Conservation (phyloP, 2,888 invertebrate genomes). For the Ectobius pallidus region DNA sequence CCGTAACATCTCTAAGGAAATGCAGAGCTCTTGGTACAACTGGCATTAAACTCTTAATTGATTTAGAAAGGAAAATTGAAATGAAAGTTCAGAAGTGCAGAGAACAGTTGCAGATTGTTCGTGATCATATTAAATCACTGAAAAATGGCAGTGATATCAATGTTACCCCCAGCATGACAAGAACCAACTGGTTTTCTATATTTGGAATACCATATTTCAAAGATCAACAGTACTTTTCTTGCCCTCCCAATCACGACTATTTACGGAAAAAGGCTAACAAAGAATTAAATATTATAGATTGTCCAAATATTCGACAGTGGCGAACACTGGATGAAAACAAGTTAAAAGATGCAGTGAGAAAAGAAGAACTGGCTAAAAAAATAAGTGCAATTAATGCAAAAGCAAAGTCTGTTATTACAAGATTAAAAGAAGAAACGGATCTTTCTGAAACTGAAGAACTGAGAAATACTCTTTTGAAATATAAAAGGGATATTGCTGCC, state of each 20-base stretch:
- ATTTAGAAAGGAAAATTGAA: neutral
- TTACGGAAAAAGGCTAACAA: neutral
- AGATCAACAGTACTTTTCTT: neutral
- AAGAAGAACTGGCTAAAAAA: neutral
- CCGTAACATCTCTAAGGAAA: neutral
- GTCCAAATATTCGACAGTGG: neutral
- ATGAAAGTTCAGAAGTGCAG: neutral
- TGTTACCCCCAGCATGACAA: neutral
- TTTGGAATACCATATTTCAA: constrained; percentile 22
- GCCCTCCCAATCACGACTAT: neutral
- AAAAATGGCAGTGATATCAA: neutral
- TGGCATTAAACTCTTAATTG: neutral
- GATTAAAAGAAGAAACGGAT: neutral
- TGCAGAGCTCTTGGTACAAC: neutral
- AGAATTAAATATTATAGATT: neutral
- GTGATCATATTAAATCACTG: neutral
- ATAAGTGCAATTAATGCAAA: neutral
- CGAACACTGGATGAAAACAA: neutral
- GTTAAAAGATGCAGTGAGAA: neutral
- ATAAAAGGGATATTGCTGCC: neutral
- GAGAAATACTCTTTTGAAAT: neutral
- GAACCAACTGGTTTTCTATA: neutral
- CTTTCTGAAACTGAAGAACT: neutral
- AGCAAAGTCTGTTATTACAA: neutral
- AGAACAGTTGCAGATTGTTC: neutral